Evolutionary conservation across 2,113 vertebrate genomes (phyloP), one percentile per base, ranked within the genome.

Genomic region (Caracal caracal): DNA sequence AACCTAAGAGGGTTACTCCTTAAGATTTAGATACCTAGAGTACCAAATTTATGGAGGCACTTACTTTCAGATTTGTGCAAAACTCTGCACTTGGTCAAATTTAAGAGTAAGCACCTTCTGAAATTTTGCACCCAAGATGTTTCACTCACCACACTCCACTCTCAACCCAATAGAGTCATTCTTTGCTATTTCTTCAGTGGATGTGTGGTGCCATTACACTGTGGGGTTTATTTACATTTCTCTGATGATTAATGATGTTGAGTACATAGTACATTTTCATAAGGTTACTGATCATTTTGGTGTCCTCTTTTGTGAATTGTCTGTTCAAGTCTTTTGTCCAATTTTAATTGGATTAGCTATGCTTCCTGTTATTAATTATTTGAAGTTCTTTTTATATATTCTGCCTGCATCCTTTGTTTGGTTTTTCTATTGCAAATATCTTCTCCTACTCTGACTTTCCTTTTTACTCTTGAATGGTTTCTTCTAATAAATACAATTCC

Each of bases 341-440:
- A 17, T 71, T 97, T 88, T 81, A 95, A 96, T 81, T 94, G 73
- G 85, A 95, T 94, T 81, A 81, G 53, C 47, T 49, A 2, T 76
- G 22, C 71, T 51, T 89, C 66, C 2, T 47, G 40, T 94, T 81
- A 61, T 83, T 91, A 91, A 70, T 93, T 66, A 70, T 81, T 53
- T 53, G n/a, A 90, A 76, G 4, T 90, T 35, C 28, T 86, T 88
- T 88, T 70, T 76, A 65, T 13, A 33, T 80, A 76, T 61, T 63
- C 40, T 40, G 59, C 78, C 33, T 53, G 30, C 65, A 75, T 71
- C 66, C 13, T 83, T 88, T 95, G 59, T 35, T 76, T 33, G 40
- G 3, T 56, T 68, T 96, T 86, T 30, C 35, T 76, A 59, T 66
- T 90, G 66, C 53, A 90, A 89, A 43, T 66, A 75, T 70, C 16